Evolutionary conservation across 2,797 vertebrate genomes (phyloP).

Genomic region (Characodon lateralis): DNA sequence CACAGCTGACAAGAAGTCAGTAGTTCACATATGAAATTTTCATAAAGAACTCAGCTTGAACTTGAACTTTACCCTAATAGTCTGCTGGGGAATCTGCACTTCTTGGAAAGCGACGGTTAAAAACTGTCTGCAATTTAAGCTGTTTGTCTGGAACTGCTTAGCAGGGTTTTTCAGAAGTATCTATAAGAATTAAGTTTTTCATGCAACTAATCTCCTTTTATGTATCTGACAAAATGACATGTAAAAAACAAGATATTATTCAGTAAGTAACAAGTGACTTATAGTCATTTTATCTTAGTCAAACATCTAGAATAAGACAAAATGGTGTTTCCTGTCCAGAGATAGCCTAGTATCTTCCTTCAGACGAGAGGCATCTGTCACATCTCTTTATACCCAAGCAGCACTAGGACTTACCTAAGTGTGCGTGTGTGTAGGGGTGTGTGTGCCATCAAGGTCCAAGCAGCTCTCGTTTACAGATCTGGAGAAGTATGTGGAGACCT

Average conservation of each 20-base stretch:
- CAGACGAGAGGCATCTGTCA: background rate
- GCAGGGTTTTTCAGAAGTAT: background rate
- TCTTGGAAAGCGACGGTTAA: background rate
- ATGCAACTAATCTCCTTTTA: background rate
- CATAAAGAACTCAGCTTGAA: slow-evolving; percentile 20
- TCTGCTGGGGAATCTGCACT: slow-evolving; percentile 17
- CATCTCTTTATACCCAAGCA: background rate
- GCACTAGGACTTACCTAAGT: too few species aligned
- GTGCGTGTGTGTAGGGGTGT: too few species aligned
- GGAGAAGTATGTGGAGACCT: too few species aligned
- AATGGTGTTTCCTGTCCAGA: too few species aligned
- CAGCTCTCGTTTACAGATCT: too few species aligned
- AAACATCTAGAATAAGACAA: background rate
- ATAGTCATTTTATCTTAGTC: background rate
- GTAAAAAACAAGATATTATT: background rate
- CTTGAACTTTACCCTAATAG: slow-evolving; percentile 2
- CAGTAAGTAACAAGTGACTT: background rate
- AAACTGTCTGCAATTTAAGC: background rate
- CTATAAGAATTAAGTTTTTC: background rate
- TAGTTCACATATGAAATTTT: slow-evolving; percentile 27
- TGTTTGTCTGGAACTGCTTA: background rate
- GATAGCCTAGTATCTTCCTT: too few species aligned
- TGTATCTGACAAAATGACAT: background rate
- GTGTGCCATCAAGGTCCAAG: too few species aligned
- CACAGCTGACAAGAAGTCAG: slow-evolving; percentile 23